Evolutionary conservation across 2,888 invertebrate species (phyloP).

Genomic region (Sesia apiformis): DNA sequence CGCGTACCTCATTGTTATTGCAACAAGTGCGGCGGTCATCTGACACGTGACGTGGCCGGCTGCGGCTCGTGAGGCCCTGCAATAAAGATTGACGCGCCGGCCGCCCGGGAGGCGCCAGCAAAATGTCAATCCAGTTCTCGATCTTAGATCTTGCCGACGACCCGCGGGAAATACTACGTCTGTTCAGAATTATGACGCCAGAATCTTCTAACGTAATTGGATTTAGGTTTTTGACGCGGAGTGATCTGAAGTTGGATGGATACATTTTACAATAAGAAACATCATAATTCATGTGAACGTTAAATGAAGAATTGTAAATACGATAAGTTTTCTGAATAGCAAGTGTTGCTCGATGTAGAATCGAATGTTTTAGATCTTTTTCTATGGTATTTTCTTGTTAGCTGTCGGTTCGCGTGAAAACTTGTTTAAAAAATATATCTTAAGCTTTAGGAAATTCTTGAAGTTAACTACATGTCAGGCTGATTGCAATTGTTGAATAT

Average conservation of each 20-base stretch:
- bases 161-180: constrained; percentile 33
- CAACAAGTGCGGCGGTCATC: constrained; percentile 26
- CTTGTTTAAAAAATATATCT: no score
- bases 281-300: no score
- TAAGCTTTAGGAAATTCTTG: no score
- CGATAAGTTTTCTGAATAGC: no score
- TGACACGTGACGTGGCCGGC: constrained; percentile 29
- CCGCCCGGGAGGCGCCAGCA: constrained; percentile 34
- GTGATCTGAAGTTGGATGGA: not conserved
- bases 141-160: constrained; percentile 45
- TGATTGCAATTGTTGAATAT: no score
- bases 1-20: constrained; percentile 18
- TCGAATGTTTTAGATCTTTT: no score
- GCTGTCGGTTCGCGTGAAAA: no score
- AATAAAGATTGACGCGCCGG: constrained; percentile 59
- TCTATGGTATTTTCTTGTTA: no score
- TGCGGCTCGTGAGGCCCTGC: constrained; percentile 17
- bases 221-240: not conserved
- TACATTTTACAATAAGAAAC: not conserved
- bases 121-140: constrained; percentile 58
- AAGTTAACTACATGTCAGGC: no score
- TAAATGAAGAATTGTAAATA: no score
- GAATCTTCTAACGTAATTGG: constrained; percentile 1
- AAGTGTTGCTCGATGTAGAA: no score
- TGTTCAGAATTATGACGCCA: constrained; percentile 10